phyloP scores from a whole-genome alignment of 2,113 vertebrate genomes.

The Anseranas semipalmata region DNA sequence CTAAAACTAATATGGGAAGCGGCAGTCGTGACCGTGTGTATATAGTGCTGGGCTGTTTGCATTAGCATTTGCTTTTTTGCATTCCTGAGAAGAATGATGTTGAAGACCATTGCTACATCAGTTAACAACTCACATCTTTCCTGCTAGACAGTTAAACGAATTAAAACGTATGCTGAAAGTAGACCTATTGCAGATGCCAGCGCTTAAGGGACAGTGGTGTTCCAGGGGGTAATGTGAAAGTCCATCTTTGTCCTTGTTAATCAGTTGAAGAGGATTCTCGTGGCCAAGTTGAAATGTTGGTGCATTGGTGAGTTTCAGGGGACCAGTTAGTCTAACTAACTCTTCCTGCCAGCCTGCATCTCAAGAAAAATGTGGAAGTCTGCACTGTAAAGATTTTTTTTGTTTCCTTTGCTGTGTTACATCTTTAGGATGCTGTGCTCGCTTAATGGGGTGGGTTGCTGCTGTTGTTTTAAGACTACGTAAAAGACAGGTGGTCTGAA shows the following conservation, averaged over 20 bases:
- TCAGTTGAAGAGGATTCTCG: background rate
- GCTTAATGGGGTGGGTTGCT: background rate
- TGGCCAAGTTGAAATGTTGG: background rate
- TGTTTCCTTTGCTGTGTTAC: background rate
- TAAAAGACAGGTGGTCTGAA: background rate
- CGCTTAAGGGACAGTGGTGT: background rate
- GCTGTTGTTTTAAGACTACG: background rate
- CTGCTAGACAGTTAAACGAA: background rate
- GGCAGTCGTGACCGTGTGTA: accelerated
- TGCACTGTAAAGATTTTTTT: background rate
- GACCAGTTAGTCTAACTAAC: background rate
- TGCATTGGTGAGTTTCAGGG: background rate
- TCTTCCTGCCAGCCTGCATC: background rate
- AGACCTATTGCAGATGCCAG: background rate
- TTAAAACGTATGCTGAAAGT: background rate
- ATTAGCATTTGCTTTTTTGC: background rate
- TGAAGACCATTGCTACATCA: background rate
- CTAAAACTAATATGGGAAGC: background rate
- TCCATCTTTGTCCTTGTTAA: background rate
- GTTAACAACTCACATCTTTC: accelerated
- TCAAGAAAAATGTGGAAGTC: background rate
- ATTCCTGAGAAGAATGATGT: background rate
- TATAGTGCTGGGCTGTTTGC: background rate
- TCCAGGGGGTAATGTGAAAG: background rate
- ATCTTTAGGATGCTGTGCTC: background rate